Conservation (phyloP, 2,888 invertebrate species). For the Ethmia dodecea region DNA sequence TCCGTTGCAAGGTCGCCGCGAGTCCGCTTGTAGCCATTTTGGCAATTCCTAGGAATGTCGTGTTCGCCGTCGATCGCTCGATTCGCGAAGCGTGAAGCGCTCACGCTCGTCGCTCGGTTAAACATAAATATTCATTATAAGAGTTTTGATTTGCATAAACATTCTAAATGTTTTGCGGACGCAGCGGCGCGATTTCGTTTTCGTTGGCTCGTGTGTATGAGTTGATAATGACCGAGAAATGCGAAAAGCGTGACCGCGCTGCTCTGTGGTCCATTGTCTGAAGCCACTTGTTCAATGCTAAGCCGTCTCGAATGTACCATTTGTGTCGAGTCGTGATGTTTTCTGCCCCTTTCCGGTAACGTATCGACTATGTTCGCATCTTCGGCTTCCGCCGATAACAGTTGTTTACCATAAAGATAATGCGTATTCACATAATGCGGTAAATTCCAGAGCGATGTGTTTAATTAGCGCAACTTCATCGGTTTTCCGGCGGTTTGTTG, state of each 20-base stretch:
- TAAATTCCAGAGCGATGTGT: background rate
- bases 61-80: constrained; percentile 27
- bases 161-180: constrained; percentile 8
- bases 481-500: background rate
- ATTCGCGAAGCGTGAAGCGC: constrained; percentile 33
- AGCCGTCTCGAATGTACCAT: background rate
- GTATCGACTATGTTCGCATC: background rate
- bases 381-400: constrained; percentile 2
- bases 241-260: constrained; percentile 21
- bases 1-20: constrained; percentile 40
- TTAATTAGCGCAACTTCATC: background rate
- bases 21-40: constrained; percentile 21
- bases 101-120: constrained; percentile 26
- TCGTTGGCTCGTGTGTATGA: constrained; percentile 10
- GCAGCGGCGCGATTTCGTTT: constrained; percentile 15
- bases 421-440: background rate
- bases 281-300: constrained; percentile 3
- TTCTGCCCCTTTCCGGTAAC: background rate
- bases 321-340: background rate
- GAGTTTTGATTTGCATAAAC: constrained; percentile 25
- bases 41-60: constrained; percentile 31
- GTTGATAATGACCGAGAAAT: constrained; percentile 31
- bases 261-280: constrained; percentile 2
- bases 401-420: constrained; percentile 1
- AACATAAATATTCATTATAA: constrained; percentile 33